These are phyloP conservation scores for Timema cristinae DNA, from an alignment of 2,888 invertebrate genomes.

Conservation along the genomic window DNA sequence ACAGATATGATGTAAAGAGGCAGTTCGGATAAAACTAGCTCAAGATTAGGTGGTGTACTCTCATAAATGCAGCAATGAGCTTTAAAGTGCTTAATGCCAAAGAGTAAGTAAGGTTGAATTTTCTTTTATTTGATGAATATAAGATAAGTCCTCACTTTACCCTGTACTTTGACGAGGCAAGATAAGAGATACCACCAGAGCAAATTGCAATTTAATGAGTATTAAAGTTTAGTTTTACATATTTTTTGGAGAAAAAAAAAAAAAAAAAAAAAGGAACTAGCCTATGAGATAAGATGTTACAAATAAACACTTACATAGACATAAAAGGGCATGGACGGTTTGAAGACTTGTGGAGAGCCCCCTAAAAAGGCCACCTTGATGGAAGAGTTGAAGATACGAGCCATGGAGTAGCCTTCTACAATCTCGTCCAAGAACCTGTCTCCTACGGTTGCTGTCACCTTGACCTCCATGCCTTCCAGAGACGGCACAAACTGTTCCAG, in stretches of 20 bases:
- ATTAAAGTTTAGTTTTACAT: too few relatives aligned
- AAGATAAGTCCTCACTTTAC: neutral
- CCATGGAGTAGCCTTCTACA: conserved; percentile 80
- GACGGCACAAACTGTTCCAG: conserved; percentile 62
- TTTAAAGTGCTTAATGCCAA: too few relatives aligned
- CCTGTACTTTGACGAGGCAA: neutral
- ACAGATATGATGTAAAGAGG: too few relatives aligned
- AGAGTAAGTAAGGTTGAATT: too few relatives aligned
- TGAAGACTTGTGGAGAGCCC: conserved; percentile 88
- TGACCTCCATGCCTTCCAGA: conserved; percentile 74
- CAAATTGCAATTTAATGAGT: too few relatives aligned
- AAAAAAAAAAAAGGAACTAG: too few relatives aligned
- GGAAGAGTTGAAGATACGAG: conserved; percentile 83
- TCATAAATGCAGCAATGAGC: too few relatives aligned
- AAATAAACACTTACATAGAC: conserved; percentile 61
- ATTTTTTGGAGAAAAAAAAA: too few relatives aligned
- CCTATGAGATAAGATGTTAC: neutral
- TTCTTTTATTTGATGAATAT: neutral
- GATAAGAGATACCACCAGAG: neutral
- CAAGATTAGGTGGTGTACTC: too few relatives aligned
- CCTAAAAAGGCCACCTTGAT: conserved; percentile 81
- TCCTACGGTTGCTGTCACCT: conserved; percentile 80
- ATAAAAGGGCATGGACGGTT: conserved; percentile 89
- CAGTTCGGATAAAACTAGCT: too few relatives aligned
- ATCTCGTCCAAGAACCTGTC: conserved; percentile 82